Conservation (phyloP, 92 coral and sea anemone species). For the Nematostella vectensis region DNA sequence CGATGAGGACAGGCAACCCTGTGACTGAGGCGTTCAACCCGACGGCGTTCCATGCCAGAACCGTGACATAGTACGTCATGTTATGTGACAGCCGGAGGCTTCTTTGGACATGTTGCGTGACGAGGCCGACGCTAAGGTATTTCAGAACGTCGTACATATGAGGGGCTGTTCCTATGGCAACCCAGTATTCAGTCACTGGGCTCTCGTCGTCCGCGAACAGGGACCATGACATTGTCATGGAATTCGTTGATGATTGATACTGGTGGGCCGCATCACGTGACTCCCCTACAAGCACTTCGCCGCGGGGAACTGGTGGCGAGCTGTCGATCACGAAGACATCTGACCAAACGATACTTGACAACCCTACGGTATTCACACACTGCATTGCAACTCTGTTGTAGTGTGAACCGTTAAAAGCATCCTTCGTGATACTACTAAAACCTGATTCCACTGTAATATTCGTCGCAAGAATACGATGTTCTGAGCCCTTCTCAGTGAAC, state of each 20-base stretch:
- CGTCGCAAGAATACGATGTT: conserved; percentile 5
- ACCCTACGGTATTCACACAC: conserved; percentile 56
- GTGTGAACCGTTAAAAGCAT: conserved; percentile 19
- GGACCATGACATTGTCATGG: conserved; percentile 47
- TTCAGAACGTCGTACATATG: conserved; percentile 35
- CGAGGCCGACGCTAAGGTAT: conserved; percentile 32
- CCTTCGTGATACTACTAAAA: conserved; percentile 1
- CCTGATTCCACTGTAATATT: conserved; percentile 13
- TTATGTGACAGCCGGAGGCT: conserved; percentile 31
- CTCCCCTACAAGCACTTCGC: conserved; percentile 28
- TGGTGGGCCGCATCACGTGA: conserved; percentile 39
- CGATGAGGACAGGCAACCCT: conserved; percentile 47
- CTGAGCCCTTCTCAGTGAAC: conserved; percentile 18
- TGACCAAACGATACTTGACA: conserved; percentile 31
- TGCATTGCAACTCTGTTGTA: conserved; percentile 27
- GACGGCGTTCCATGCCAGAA: conserved; percentile 63
- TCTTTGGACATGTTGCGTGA: conserved; percentile 23
- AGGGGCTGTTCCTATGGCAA: conserved; percentile 47
- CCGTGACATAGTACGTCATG: conserved; percentile 47
- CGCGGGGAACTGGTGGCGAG: conserved; percentile 47
- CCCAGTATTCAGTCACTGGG: conserved; percentile 46
- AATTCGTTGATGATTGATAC: conserved; percentile 32
- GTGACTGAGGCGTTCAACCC: conserved; percentile 39
- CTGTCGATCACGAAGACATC: conserved; percentile 44
- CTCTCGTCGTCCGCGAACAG: conserved; percentile 63